These are phyloP conservation scores for Drymodes brunneopygia DNA, from an alignment of 2,113 vertebrate genomes.

Conservation along the genomic window DNA sequence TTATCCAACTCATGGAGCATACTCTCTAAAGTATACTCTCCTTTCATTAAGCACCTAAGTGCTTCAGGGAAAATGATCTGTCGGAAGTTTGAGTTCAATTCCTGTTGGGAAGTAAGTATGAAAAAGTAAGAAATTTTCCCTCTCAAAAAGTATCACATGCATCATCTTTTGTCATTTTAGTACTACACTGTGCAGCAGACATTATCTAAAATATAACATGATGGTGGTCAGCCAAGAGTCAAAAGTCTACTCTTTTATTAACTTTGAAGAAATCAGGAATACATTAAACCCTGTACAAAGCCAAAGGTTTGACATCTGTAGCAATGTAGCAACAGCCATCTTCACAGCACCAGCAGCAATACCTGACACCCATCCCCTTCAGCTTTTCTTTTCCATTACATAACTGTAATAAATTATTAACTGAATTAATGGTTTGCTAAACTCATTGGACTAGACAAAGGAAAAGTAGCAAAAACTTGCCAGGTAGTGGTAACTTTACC, in stretches of 20 bases:
- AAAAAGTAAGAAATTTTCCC: background rate
- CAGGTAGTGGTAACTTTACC: background rate
- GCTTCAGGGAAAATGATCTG: conserved; percentile 99
- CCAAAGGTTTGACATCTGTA: background rate
- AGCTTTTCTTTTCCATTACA: background rate
- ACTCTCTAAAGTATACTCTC: conserved; percentile 89
- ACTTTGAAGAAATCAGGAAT: background rate
- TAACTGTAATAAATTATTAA: background rate
- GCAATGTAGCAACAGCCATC: background rate
- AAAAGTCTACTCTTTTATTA: background rate
- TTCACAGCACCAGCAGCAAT: background rate
- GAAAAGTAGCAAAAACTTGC: background rate
- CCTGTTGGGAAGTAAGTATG: conserved; percentile 67
- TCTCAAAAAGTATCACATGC: background rate
- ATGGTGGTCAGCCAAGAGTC: background rate
- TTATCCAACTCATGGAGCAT: conserved; percentile 91
- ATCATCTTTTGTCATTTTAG: background rate
- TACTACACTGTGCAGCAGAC: background rate
- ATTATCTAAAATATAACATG: background rate
- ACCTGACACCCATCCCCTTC: background rate
- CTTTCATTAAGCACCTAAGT: conserved; percentile 92
- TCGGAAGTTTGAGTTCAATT: conserved; percentile 96
- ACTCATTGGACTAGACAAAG: background rate
- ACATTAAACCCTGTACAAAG: background rate
- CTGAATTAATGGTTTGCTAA: background rate